Conservation (phyloP, 1,140 invertebrate genomes). For the Listronotus bonariensis region DNA sequence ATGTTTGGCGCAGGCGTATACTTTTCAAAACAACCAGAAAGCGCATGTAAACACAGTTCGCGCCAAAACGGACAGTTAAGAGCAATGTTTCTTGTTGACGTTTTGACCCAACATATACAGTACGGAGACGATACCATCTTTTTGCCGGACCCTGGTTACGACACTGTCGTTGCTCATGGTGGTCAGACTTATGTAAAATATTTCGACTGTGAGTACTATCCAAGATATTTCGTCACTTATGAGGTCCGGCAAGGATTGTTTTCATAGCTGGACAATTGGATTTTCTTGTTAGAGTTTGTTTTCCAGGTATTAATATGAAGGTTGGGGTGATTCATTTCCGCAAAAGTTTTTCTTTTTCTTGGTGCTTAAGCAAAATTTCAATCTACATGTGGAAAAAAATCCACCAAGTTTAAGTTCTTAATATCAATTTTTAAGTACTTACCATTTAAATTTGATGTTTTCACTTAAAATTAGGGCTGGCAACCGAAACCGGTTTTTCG, state of each 20-base stretch:
- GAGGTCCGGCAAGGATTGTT: background rate
- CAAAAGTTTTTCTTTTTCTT: too few species aligned
- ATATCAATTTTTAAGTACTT: too few species aligned
- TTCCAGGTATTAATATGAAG: too few species aligned
- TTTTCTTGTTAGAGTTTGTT: too few species aligned
- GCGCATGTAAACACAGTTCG: constrained; percentile 34
- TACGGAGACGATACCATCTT: constrained; percentile 12
- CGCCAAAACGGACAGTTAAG: constrained; percentile 18
- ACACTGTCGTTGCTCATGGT: constrained; percentile 32
- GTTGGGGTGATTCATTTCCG: too few species aligned
- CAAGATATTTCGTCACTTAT: constrained; percentile 37
- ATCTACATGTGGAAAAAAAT: too few species aligned
- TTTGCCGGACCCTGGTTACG: constrained; percentile 34
- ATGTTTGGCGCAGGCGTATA: constrained; percentile 42
- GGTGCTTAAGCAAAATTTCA: too few species aligned
- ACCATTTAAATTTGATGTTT: too few species aligned
- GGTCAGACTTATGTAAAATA: constrained; percentile 40
- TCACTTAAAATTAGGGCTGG: too few species aligned
- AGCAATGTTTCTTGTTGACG: constrained; percentile 39
- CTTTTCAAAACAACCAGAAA: constrained; percentile 29
- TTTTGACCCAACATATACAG: constrained; percentile 34
- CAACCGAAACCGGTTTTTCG: too few species aligned
- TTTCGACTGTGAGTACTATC: constrained; percentile 42
- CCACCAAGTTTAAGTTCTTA: too few species aligned
- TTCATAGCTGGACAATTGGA: too few species aligned